Evolutionary conservation across 2,797 vertebrate species (phyloP).

Genomic region (Pygocentrus nattereri): DNA sequence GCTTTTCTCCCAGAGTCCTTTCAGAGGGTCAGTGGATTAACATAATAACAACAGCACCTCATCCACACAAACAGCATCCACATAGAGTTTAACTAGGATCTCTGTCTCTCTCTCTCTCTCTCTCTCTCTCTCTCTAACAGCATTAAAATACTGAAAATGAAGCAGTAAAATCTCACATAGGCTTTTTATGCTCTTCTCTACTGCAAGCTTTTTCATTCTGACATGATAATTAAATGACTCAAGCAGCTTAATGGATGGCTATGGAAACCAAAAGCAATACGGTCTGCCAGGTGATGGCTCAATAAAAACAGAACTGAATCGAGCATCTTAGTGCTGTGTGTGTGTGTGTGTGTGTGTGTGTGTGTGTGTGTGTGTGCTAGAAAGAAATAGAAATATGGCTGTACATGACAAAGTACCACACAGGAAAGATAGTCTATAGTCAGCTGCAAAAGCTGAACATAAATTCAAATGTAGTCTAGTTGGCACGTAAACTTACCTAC

Average conservation of each 20-base stretch:
- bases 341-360: constrained; percentile 15
- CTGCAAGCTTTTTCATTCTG: not conserved
- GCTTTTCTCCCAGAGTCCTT: constrained; percentile 51
- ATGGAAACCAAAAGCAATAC: not conserved
- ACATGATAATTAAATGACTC: not conserved
- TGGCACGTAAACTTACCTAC: no score
- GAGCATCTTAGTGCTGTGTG: not conserved
- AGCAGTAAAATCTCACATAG: no score
- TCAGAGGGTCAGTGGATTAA: constrained; percentile 18
- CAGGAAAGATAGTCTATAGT: no score
- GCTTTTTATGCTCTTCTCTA: no score
- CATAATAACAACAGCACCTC: constrained; percentile 34
- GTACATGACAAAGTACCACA: no score
- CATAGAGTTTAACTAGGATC: not conserved
- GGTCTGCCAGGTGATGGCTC: not conserved
- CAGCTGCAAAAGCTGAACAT: no score
- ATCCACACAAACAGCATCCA: not conserved
- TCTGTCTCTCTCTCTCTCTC: not conserved
- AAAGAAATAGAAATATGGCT: no score
- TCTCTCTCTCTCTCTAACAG: no score
- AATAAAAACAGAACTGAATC: not conserved
- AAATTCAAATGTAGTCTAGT: no score
- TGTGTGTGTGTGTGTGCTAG: not conserved
- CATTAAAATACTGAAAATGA: no score
- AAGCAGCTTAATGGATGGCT: not conserved